These are phyloP conservation scores for Pygoscelis adeliae DNA, from an alignment of 2,113 vertebrate species.

Conservation along the genomic window DNA sequence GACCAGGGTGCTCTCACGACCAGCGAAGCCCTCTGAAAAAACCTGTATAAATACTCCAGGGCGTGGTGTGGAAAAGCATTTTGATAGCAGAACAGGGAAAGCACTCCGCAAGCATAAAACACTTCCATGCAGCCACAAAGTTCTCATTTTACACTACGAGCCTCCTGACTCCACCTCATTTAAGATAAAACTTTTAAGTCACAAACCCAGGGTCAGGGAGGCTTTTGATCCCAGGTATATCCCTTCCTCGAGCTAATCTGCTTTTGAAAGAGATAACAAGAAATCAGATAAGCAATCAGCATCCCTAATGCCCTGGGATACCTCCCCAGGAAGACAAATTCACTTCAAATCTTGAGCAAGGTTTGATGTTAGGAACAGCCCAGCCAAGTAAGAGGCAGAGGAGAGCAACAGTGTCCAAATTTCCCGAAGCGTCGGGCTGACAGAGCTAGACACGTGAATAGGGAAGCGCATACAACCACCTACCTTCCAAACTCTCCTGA, in stretches of 20 bases:
- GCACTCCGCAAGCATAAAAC: accelerated
- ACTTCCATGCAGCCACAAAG: accelerated
- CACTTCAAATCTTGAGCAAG: neutral
- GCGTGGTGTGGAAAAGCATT: accelerated
- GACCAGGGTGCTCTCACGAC: neutral
- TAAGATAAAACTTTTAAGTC: neutral
- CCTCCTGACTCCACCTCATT: neutral
- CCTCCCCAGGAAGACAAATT: neutral
- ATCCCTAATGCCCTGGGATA: neutral
- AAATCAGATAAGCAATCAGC: neutral
- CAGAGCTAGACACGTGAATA: accelerated
- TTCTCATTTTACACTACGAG: accelerated
- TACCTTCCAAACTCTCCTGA: slow-evolving; percentile 96
- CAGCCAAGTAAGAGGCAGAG: neutral
- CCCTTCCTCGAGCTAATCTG: neutral
- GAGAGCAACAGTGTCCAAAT: accelerated
- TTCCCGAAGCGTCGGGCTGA: accelerated
- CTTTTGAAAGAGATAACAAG: neutral
- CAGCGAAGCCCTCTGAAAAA: neutral
- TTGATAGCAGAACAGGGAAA: neutral
- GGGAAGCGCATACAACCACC: accelerated
- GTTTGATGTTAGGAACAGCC: accelerated
- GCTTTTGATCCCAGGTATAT: neutral
- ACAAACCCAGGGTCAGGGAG: neutral
- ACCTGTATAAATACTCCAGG: neutral